These are phyloP conservation scores for Thryonomys swinderianus DNA, from an alignment of 2,113 vertebrate genomes.

Conservation along the genomic window DNA sequence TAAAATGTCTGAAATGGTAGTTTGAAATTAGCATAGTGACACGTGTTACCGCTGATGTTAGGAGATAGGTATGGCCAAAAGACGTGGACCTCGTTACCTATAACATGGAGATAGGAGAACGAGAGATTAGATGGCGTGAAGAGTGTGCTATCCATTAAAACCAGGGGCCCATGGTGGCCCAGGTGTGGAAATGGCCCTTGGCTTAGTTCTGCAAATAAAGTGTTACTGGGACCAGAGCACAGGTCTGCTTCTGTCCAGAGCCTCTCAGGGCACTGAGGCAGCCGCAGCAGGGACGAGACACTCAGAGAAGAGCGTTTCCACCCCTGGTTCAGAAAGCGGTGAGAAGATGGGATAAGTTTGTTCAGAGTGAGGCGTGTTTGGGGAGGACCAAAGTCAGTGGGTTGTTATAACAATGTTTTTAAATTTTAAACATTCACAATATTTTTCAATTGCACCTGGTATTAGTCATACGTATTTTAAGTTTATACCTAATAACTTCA, in stretches of 20 bases:
- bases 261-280: background rate
- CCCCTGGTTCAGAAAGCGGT: background rate
- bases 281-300: no score
- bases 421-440: background rate
- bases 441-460: background rate
- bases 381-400: background rate
- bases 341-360: background rate
- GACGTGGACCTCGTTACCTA: background rate
- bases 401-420: background rate
- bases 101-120: background rate
- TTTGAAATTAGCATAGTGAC: background rate
- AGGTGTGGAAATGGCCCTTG: background rate
- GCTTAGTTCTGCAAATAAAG: background rate
- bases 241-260: background rate
- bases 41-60: background rate
- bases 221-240: background rate
- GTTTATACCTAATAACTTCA: background rate
- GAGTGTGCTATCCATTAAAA: background rate
- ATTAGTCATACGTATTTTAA: constrained; percentile 19
- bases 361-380: background rate
- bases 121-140: background rate
- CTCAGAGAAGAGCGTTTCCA: background rate
- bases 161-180: background rate
- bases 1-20: background rate
- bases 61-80: background rate